A percentile compares a stretch with the other conserved stretches of the same genome.
phyloP scores from a whole-genome alignment of 2,888 invertebrate species.

The Zygogramma bicolorata region DNA sequence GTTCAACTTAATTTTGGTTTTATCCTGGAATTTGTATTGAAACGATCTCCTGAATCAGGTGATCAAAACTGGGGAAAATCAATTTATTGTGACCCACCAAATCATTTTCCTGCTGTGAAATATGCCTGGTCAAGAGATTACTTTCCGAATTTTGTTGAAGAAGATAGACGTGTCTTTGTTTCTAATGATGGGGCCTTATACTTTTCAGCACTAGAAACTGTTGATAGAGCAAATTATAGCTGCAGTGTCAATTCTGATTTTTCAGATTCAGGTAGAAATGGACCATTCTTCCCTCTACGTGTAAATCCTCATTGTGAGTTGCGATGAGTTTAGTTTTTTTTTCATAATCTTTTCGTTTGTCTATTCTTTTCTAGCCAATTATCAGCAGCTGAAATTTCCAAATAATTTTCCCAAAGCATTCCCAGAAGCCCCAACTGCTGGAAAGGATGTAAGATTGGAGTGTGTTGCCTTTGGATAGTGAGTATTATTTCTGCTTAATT shows the following conservation, averaged over 20 bases:
- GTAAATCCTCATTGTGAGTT: slow-evolving; percentile 84
- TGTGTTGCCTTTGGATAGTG: slow-evolving; percentile 96
- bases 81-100: slow-evolving; percentile 92
- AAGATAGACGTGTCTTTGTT: slow-evolving; percentile 92
- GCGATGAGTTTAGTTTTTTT: slow-evolving; percentile 16
- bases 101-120: slow-evolving; percentile 88
- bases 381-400: slow-evolving; percentile 79
- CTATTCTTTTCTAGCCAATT: slow-evolving; percentile 37
- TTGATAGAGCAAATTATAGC: slow-evolving; percentile 91
- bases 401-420: slow-evolving; percentile 96
- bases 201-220: slow-evolving; percentile 92
- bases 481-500: too few relatives aligned
- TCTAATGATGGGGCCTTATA: slow-evolving; percentile 94
- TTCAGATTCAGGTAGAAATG: slow-evolving; percentile 89
- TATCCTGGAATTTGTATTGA: slow-evolving; percentile 91
- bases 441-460: slow-evolving; percentile 91
- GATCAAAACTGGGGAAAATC: slow-evolving; percentile 96
- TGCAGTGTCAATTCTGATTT: slow-evolving; percentile 91
- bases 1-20: slow-evolving; percentile 90
- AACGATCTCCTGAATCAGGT: slow-evolving; percentile 85
- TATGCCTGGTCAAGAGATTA: slow-evolving; percentile 93
- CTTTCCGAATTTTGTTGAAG: slow-evolving; percentile 93
- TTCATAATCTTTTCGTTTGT: slow-evolving; percentile 38
- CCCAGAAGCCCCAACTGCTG: slow-evolving; percentile 92
- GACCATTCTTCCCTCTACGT: slow-evolving; percentile 86